Percentiles rank a stretch among this genome's conserved stretches.
phyloP scores from a whole-genome alignment of 2,797 vertebrate species.

The Lemur catta region DNA sequence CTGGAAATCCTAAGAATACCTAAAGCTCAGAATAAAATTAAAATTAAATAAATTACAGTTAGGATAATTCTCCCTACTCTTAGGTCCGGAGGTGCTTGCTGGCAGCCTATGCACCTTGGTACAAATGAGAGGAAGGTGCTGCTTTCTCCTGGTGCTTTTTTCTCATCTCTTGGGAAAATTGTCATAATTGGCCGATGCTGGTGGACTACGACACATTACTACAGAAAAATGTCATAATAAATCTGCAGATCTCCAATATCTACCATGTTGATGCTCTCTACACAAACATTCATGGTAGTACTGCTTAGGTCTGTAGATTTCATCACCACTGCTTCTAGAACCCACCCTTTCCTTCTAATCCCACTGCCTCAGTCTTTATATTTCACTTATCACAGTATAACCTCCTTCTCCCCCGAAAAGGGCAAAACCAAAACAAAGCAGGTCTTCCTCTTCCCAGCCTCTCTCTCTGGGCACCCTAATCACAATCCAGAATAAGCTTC shows the following conservation, averaged over 20 bases:
- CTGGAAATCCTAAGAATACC: constrained; percentile 18
- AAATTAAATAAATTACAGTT: neutral
- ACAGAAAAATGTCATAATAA: neutral
- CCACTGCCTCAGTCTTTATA: neutral
- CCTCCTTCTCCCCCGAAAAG: too few species aligned
- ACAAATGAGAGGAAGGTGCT: neutral
- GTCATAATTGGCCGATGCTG: neutral
- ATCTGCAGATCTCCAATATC: neutral
- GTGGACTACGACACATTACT: neutral
- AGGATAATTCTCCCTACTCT: neutral
- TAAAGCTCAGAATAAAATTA: constrained; percentile 24
- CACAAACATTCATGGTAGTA: neutral
- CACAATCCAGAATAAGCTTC: neutral
- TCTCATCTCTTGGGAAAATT: neutral
- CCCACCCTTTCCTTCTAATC: neutral
- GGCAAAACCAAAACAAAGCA: neutral
- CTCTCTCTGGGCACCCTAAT: neutral
- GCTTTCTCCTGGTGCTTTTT: neutral
- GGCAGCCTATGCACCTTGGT: neutral
- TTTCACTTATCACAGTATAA: neutral
- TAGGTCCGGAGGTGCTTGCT: neutral
- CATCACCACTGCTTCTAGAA: neutral
- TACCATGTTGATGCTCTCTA: neutral
- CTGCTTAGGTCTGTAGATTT: neutral
- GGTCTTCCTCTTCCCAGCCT: neutral